phyloP scores from a whole-genome alignment of 2,888 invertebrate genomes.

The Tribolium freemani region DNA sequence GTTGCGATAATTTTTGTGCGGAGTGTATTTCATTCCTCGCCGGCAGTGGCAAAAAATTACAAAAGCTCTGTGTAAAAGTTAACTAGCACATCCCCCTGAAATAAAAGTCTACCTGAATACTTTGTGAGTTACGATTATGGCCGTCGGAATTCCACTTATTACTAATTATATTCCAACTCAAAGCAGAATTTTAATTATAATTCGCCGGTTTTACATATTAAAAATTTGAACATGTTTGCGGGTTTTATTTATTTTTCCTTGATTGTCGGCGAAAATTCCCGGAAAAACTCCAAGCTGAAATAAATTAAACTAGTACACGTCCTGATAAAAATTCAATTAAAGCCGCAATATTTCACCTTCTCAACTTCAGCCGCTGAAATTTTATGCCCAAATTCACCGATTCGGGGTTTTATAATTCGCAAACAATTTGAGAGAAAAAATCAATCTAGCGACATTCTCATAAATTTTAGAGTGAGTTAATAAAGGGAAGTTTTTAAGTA shows the following conservation, averaged over 20 bases:
- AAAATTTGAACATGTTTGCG: too few species aligned
- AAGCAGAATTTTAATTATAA: constrained; percentile 5
- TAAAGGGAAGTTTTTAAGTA: background rate
- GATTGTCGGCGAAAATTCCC: constrained; percentile 3
- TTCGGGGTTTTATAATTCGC: constrained; percentile 10
- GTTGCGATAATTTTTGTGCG: too few species aligned
- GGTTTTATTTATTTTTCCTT: constrained; percentile 10
- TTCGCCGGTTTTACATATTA: background rate
- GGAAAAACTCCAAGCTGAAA: constrained; percentile 22
- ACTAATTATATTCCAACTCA: constrained; percentile 13
- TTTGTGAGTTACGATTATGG: constrained; percentile 6
- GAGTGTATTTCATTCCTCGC: constrained; percentile 8
- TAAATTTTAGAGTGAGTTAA: background rate
- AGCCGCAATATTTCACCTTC: constrained; percentile 30
- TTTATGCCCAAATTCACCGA: constrained; percentile 11
- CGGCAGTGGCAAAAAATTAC: constrained; percentile 14
- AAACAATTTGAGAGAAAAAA: background rate
- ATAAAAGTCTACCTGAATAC: constrained; percentile 26
- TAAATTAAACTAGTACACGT: constrained; percentile 34
- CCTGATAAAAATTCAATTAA: constrained; percentile 38
- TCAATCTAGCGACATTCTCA: too few species aligned
- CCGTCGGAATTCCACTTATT: constrained; percentile 16
- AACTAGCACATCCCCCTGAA: constrained; percentile 26
- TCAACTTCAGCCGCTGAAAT: constrained; percentile 20
- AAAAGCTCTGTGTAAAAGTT: constrained; percentile 21